Conservation (phyloP, 2,797 vertebrate genomes). For the Buphagus erythrorhynchus region DNA sequence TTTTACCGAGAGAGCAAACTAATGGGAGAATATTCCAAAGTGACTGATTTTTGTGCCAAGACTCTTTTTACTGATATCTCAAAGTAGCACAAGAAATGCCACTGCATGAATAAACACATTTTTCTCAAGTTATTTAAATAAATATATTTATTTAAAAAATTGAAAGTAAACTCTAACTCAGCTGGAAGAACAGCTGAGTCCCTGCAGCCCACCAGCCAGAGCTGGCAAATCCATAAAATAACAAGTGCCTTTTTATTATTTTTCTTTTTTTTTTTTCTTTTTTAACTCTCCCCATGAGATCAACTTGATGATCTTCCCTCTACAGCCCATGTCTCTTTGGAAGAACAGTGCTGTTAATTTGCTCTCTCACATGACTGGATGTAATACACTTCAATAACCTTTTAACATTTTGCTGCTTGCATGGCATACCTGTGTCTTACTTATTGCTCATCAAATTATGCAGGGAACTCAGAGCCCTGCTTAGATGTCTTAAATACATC, state of each 20-base stretch:
- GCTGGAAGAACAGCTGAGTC: not conserved
- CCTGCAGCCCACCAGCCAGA: not conserved
- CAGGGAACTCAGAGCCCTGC: constrained; percentile 20
- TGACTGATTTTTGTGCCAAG: constrained; percentile 40
- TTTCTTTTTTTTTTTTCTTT: not conserved
- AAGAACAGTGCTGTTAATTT: constrained; percentile 60
- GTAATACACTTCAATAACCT: constrained; percentile 58
- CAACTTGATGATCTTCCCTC: constrained; percentile 4
- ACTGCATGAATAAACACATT: constrained; percentile 9
- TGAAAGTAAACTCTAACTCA: not conserved
- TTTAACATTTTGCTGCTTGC: constrained; percentile 58
- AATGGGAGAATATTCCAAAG: constrained; percentile 69
- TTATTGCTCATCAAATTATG: constrained; percentile 65
- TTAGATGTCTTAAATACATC: constrained; percentile 54
- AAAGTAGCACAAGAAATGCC: constrained; percentile 30
- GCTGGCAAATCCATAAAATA: not conserved
- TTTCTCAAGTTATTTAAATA: constrained; percentile 1
- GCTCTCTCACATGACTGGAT: constrained; percentile 55
- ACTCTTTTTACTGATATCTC: constrained; percentile 9
- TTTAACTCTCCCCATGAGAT: not conserved
- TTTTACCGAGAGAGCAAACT: constrained; percentile 62
- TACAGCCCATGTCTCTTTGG: constrained; percentile 2
- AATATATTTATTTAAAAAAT: not conserved
- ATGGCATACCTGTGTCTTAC: constrained; percentile 59
- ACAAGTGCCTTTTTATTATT: not conserved